Evolutionary conservation across 1,140 invertebrate species (phyloP).

Genomic region (Epicauta chinensis): DNA sequence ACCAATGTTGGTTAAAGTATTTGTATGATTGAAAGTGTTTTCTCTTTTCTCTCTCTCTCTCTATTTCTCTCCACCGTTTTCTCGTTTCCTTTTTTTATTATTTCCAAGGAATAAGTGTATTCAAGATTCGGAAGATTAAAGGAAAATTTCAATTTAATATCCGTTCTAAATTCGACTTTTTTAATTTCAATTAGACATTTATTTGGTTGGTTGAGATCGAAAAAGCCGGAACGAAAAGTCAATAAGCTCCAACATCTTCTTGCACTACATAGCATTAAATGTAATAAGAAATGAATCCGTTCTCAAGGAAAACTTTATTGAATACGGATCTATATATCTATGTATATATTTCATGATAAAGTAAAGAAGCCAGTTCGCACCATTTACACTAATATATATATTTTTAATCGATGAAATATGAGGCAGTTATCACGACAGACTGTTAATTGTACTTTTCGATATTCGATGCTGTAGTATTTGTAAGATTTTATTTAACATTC

Average conservation of each 20-base stretch:
- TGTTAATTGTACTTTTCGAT: conserved; percentile 23
- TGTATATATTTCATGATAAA: conserved; percentile 27
- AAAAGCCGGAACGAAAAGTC: conserved; percentile 11
- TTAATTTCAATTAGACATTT: not conserved
- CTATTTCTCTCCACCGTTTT: too few relatives aligned
- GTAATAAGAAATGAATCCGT: conserved; percentile 19
- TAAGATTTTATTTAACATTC: too few relatives aligned
- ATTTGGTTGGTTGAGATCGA: not conserved
- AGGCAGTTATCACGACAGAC: conserved; percentile 19
- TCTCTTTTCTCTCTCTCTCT: not conserved
- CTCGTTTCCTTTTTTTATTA: too few relatives aligned
- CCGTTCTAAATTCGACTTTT: not conserved
- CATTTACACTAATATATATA: conserved; percentile 33
- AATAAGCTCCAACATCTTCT: conserved; percentile 9
- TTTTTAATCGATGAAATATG: conserved; percentile 30
- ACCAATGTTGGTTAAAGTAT: not conserved
- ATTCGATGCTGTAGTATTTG: too few relatives aligned
- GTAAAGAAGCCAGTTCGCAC: conserved; percentile 25
- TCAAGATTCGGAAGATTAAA: not conserved
- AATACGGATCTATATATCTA: conserved; percentile 8
- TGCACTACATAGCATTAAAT: conserved; percentile 18
- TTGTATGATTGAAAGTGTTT: not conserved
- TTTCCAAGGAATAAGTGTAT: not conserved
- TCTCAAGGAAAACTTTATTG: conserved; percentile 7
- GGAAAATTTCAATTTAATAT: not conserved